Evolutionary conservation across 2,888 invertebrate genomes (phyloP).

Genomic region (Danaus chrysippus): DNA sequence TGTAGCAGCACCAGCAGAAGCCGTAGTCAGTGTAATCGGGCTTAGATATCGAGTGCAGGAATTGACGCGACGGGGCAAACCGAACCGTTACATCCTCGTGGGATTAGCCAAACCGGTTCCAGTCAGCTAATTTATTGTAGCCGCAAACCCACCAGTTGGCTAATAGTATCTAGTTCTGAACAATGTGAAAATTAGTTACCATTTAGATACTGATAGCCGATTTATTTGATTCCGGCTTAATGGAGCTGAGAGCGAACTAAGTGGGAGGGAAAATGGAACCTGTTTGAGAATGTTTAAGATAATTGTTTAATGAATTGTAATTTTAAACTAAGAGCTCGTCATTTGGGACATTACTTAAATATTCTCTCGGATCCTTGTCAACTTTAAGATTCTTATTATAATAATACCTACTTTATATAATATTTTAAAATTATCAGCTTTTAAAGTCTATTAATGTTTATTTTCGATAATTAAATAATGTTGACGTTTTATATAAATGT

Average conservation of each 20-base stretch:
- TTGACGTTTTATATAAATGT: no score
- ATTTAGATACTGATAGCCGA: conserved; percentile 22
- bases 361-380: no score
- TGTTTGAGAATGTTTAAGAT: conserved; percentile 6
- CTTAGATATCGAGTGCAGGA: conserved; percentile 25
- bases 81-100: conserved; percentile 23
- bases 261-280: conserved; percentile 6
- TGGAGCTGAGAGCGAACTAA: conserved; percentile 4
- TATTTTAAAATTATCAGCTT: no score
- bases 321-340: neutral
- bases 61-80: conserved; percentile 15
- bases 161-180: conserved; percentile 8
- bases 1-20: conserved; percentile 14
- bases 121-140: conserved; percentile 24
- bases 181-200: conserved; percentile 9
- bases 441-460: no score
- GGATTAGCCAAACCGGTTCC: conserved; percentile 20
- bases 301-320: conserved; percentile 4
- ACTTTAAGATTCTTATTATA: no score
- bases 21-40: conserved; percentile 19
- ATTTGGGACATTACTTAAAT: no score
- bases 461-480: no score
- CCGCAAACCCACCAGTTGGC: conserved; percentile 22
- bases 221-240: conserved; percentile 20
- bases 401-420: no score